phyloP scores from a whole-genome alignment of 2,113 vertebrate species.

The Sinocyclocheilus maitianheensis region DNA sequence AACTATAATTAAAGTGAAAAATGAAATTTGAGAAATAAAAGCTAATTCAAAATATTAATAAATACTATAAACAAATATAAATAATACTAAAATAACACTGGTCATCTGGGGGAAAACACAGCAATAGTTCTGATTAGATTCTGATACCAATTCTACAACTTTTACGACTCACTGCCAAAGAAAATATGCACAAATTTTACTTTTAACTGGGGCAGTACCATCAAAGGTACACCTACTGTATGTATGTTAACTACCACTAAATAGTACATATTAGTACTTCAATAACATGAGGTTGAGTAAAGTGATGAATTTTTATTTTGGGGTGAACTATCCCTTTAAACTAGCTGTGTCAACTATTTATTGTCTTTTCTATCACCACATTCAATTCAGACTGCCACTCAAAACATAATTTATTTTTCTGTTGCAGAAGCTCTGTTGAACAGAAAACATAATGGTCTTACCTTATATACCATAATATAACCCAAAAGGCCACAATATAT shows the following conservation, averaged over 20 bases:
- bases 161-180: background rate
- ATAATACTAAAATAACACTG: background rate
- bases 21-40: background rate
- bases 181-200: background rate
- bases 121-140: background rate
- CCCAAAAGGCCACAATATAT: background rate
- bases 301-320: background rate
- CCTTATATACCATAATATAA: too few relatives aligned
- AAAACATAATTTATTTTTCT: too few relatives aligned
- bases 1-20: background rate
- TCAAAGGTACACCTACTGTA: background rate
- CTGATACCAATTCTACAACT: background rate
- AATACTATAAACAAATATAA: background rate
- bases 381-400: background rate
- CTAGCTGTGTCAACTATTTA: background rate
- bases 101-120: background rate
- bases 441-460: too few relatives aligned
- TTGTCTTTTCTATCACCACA: background rate
- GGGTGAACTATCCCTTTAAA: background rate
- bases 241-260: background rate
- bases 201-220: background rate
- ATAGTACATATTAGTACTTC: background rate
- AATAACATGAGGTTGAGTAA: background rate
- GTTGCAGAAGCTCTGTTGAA: too few relatives aligned
- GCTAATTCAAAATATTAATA: background rate